Evolutionary conservation across 2,888 invertebrate species (phyloP), one percentile per base, ranked within the genome.

Genomic region (Limnephilus lunatus): DNA sequence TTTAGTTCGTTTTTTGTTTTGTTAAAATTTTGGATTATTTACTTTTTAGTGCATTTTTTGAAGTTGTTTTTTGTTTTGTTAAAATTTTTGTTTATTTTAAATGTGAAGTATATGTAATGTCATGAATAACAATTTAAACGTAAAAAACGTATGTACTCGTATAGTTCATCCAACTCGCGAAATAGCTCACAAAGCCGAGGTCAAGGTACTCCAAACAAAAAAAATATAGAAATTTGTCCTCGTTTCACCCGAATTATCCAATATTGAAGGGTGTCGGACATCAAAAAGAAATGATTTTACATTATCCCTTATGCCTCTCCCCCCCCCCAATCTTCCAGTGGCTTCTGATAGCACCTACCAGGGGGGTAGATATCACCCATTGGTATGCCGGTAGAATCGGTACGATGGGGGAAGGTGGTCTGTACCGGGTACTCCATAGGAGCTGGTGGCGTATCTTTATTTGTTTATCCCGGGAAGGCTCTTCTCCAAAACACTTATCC

Each of bases 401-500:
- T n/a, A 25, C 25, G 68, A 25, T 2, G 68, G 68, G 68, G 68
- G 25, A n/a, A 68, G 68, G n/a, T 68, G 68, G 68, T 68, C 68
- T 68, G n/a, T 68, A 68, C 68, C 68, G 68, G n/a, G 68, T n/a
- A 25, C 2, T n/a, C 68, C 25, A 68, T 2, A 25, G 68, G 25
- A 68, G 68, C 68, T n/a, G 68, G n/a, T 83, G 31, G 35, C 83
- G 83, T 35, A 35, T 83, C 86, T 86, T 44, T 86, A 44, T 86
- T 86, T 86, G 86, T 86, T 39, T 86, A 48, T 35, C 86, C 86
- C 44, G 44, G n/a, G 86, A 86, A 83, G 83, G 83, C 35, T 83
- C 83, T 83, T 19, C 83, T n/a, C 44, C 48, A 44, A 86, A 86
- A 86, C 86, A 86, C 86, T 86, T 86, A 86, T 86, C 44, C 86